Evolutionary conservation across 2,113 vertebrate genomes (phyloP).

Genomic region (Brienomyrus brachyistius): DNA sequence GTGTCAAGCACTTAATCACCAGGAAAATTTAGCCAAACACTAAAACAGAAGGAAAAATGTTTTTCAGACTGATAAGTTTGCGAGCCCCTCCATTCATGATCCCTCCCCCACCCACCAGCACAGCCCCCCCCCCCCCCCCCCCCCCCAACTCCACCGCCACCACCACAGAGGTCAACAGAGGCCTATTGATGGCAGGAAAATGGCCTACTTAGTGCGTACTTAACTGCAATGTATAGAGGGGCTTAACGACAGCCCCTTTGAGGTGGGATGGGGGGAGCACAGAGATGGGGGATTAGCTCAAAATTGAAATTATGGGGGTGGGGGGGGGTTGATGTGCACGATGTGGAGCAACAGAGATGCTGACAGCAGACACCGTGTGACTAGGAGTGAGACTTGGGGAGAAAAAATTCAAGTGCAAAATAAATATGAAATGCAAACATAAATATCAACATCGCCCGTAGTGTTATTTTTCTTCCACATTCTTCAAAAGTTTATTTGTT

Average conservation of each 20-base stretch:
- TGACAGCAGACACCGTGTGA: too few relatives aligned
- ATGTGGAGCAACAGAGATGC: neutral
- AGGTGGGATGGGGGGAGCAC: constrained; percentile 25
- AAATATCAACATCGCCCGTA: neutral
- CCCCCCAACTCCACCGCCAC: too few relatives aligned
- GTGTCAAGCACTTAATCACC: too few relatives aligned
- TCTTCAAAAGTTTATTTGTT: neutral
- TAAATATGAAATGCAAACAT: neutral
- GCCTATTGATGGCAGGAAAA: too few relatives aligned
- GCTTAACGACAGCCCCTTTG: constrained; percentile 44
- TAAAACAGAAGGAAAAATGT: too few relatives aligned
- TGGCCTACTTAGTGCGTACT: constrained; percentile 52
- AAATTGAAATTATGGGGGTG: neutral
- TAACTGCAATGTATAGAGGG: constrained; percentile 38
- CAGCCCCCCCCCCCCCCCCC: too few relatives aligned
- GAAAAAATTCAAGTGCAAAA: neutral
- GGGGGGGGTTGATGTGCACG: neutral
- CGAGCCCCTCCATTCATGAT: too few relatives aligned
- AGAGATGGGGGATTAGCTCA: constrained; percentile 8
- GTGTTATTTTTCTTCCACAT: neutral
- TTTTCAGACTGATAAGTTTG: too few relatives aligned
- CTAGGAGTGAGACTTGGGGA: neutral
- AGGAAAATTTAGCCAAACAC: too few relatives aligned
- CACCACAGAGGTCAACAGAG: too few relatives aligned
- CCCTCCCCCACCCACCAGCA: too few relatives aligned